Conservation (phyloP, 2,888 invertebrate genomes). For the Ptychoptera albimana region DNA sequence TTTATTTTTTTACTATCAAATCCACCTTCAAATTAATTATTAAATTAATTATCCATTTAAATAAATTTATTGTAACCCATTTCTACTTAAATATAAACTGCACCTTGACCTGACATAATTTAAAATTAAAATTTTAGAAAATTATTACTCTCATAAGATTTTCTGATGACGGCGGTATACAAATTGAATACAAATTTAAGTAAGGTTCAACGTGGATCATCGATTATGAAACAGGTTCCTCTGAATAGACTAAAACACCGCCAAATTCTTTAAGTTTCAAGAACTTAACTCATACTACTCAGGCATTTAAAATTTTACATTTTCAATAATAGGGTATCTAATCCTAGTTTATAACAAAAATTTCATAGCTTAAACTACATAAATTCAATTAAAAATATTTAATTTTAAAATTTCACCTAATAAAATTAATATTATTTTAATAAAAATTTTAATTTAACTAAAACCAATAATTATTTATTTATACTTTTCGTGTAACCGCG, state of each 20-base stretch:
- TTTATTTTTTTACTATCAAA: constrained; percentile 45
- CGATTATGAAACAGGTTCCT: constrained; percentile 53
- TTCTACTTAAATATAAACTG: constrained; percentile 46
- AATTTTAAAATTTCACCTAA: constrained; percentile 41
- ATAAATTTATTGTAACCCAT: constrained; percentile 49
- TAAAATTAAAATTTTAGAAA: constrained; percentile 31
- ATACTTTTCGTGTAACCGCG: too few relatives aligned
- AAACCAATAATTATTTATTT: too few relatives aligned
- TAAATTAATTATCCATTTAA: constrained; percentile 31
- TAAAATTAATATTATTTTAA: constrained; percentile 27
- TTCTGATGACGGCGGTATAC: constrained; percentile 29
- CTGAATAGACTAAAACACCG: constrained; percentile 53
- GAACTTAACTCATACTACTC: constrained; percentile 42
- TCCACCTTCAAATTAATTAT: constrained; percentile 40
- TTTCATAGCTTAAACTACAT: constrained; percentile 19
- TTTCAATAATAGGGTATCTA: constrained; percentile 33
- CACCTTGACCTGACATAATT: constrained; percentile 54
- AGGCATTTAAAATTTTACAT: constrained; percentile 20
- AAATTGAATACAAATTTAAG: constrained; percentile 29
- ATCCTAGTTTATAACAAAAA: too few relatives aligned
- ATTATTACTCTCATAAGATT: constrained; percentile 33
- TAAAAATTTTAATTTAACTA: too few relatives aligned
- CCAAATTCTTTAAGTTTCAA: constrained; percentile 53
- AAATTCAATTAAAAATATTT: constrained; percentile 31
- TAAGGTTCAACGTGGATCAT: constrained; percentile 40